Evolutionary conservation across 2,888 invertebrate species (phyloP).

Genomic region (Pheosia gnoma): DNA sequence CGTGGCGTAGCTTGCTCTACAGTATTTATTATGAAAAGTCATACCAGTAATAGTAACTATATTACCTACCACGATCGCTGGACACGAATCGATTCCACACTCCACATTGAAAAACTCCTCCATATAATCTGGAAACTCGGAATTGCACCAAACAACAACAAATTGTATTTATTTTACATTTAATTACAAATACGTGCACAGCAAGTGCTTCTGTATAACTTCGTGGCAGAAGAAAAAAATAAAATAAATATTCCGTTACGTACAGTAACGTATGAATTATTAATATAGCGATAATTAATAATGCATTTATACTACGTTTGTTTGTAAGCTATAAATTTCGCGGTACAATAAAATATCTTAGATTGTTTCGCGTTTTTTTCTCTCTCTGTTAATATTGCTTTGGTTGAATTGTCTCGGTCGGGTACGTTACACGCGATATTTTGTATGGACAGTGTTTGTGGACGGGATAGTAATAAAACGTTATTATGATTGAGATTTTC

Average conservation of each 20-base stretch:
- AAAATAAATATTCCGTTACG: slow-evolving; percentile 37
- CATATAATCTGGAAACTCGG: background rate
- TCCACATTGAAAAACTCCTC: background rate
- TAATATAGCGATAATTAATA: slow-evolving; percentile 42
- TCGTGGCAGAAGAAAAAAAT: slow-evolving; percentile 15
- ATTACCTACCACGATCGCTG: background rate
- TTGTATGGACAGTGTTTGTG: slow-evolving; percentile 26
- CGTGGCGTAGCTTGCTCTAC: too few species aligned
- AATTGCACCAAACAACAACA: background rate
- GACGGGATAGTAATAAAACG: background rate
- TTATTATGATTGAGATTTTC: background rate
- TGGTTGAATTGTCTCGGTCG: slow-evolving; percentile 25
- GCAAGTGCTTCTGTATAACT: slow-evolving; percentile 7
- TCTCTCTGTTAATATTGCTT: slow-evolving; percentile 29
- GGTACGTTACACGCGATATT: slow-evolving; percentile 35
- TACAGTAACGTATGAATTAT: slow-evolving; percentile 43
- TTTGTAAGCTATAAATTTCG: slow-evolving; percentile 43
- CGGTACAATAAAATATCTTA: slow-evolving; percentile 42
- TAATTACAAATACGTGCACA: slow-evolving; percentile 17
- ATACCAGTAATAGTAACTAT: background rate
- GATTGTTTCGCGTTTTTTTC: slow-evolving; percentile 31
- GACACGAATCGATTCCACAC: background rate
- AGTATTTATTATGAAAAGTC: too few species aligned
- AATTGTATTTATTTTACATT: background rate
- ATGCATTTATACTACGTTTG: slow-evolving; percentile 43